Evolutionary conservation across 2,888 invertebrate species (phyloP), one percentile per base, ranked within the genome.

Genomic region (Atethmia centrago): DNA sequence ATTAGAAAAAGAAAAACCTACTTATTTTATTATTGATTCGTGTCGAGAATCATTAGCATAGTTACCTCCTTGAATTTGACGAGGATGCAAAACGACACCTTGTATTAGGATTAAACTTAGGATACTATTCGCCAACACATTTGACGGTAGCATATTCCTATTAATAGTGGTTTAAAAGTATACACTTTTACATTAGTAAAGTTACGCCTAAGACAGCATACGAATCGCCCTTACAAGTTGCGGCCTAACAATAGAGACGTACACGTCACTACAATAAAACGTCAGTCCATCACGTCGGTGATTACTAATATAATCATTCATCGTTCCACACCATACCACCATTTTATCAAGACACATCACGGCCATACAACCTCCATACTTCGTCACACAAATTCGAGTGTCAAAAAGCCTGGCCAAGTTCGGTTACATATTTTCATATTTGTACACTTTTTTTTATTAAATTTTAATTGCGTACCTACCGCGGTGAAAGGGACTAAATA

Each of bases 401-500:
- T 82, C 86, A 72, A 74, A 70, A n/a, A 77, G 5, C 2, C 47
- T 25, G 47, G 80, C 31, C 71, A 75, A 58, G 63, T 83, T 72
- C 53, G 45, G 74, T 55, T 71, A 68, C 64, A 73, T 87, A 87
- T 85, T 69, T 69, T 77, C 58, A 86, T 88, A 74, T 89, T 86
- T 87, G 84, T 82, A 83, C 80, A 71, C 62, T 78, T 90, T 86
- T 83, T 89, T 87, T 90, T 89, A 89, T 90, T 88, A 88, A 74
- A 91, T 91, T 91, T 90, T 92, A 91, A 93, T 92, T 92, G 90
- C 88, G 80, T 71, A 73, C 78, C 53, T 71, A 73, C 78, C 53
- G 71, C 84, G 87, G 92, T 91, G 93, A 93, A 93, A 92, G 93
- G 91, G 85, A 89, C 83, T 86, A 84, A 80, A 85, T 87, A 88